These are phyloP conservation scores for Clunio marinus DNA, from an alignment of 2,888 invertebrate species.

Conservation along the genomic window DNA sequence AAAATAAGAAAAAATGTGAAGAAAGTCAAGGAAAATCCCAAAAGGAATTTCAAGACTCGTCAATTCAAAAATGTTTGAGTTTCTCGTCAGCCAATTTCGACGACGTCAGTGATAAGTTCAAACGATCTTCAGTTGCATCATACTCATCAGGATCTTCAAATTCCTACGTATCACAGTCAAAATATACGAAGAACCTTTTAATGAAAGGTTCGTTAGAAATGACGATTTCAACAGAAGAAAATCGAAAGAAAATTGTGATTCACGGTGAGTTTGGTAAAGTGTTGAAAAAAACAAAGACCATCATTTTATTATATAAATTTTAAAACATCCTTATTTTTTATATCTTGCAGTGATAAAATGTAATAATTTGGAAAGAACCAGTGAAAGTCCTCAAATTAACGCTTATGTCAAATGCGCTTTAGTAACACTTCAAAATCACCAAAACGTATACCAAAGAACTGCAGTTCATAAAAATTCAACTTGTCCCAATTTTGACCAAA, in stretches of 20 bases:
- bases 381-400: conserved; percentile 63
- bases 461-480: conserved; percentile 74
- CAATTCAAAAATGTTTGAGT: conserved; percentile 34
- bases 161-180: conserved; percentile 5
- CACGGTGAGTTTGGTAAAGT: conserved; percentile 58
- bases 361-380: conserved; percentile 64
- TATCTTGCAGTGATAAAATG: conserved; percentile 76
- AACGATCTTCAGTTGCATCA: conserved; percentile 28
- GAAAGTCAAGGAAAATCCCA: conserved; percentile 1
- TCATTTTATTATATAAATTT: background rate
- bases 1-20: conserved; percentile 14
- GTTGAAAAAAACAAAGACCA: background rate
- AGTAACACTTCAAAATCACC: conserved; percentile 39
- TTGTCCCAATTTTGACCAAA: conserved; percentile 75
- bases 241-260: conserved; percentile 57
- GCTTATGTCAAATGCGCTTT: conserved; percentile 66
- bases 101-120: conserved; percentile 24
- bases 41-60: background rate
- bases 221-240: conserved; percentile 57
- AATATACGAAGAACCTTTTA: conserved; percentile 6
- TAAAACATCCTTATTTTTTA: background rate
- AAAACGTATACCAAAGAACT: conserved; percentile 64
- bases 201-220: conserved; percentile 60
- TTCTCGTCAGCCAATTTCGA: conserved; percentile 24
- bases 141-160: conserved; percentile 15